These are phyloP conservation scores for Drosophila fungiperda DNA, from an alignment of 2,888 invertebrate genomes.

Conservation along the genomic window DNA sequence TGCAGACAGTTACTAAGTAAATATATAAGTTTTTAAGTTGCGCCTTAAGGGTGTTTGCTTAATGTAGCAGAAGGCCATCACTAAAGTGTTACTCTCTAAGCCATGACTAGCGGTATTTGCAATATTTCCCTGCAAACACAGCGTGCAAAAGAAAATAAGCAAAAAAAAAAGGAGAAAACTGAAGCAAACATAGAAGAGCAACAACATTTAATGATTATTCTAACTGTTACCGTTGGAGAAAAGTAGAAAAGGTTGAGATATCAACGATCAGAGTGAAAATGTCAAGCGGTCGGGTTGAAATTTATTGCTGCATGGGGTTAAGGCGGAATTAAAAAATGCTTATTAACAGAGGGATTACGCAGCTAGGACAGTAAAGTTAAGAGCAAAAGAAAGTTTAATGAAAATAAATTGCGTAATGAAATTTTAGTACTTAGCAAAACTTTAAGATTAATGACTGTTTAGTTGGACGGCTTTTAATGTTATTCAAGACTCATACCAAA, in stretches of 20 bases:
- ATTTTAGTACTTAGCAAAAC: conserved; percentile 18
- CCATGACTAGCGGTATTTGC: conserved; percentile 51
- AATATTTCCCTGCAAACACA: conserved; percentile 36
- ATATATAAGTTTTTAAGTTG: conserved; percentile 54
- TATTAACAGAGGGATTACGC: conserved; percentile 22
- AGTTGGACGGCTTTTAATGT: conserved; percentile 9
- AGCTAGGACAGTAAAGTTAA: conserved; percentile 9
- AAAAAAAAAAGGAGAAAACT: conserved; percentile 1
- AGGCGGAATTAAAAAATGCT: conserved; percentile 11
- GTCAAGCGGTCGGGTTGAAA: conserved; percentile 33
- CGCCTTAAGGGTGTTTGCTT: conserved; percentile 35
- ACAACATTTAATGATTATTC: conserved; percentile 31
- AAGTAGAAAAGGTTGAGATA: conserved; percentile 23
- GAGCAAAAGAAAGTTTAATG: conserved; percentile 22
- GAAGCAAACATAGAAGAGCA: not conserved
- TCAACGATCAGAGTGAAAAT: conserved; percentile 36
- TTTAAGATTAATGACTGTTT: conserved; percentile 22
- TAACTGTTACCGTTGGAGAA: conserved; percentile 18
- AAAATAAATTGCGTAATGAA: conserved; percentile 23
- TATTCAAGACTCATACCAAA: not conserved
- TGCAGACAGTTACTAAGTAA: conserved; percentile 34
- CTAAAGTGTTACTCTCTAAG: conserved; percentile 51
- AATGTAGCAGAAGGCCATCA: conserved; percentile 57
- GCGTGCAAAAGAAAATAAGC: not conserved
- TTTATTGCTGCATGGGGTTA: conserved; percentile 35